A percentile compares a stretch with the other conserved stretches of the same genome.
These are phyloP conservation scores for Metacarcinus magister DNA, from an alignment of 2,888 invertebrate species.

Conservation along the genomic window DNA sequence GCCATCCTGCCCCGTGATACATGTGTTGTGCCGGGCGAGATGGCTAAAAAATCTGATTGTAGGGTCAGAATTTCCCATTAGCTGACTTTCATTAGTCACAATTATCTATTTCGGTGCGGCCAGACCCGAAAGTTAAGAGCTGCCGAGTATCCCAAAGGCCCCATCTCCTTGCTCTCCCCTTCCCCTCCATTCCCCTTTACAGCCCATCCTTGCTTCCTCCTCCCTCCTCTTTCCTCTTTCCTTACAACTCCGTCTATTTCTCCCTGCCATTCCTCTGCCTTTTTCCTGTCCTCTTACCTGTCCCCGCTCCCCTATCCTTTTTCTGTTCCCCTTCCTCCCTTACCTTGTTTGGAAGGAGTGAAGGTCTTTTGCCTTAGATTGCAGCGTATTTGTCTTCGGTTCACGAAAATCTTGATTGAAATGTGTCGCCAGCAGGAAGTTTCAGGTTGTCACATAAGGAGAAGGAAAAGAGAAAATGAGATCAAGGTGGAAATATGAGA, in stretches of 20 bases:
- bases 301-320: not conserved
- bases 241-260: not conserved
- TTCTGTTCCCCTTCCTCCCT: not conserved
- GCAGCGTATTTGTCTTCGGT: not conserved
- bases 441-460: not conserved
- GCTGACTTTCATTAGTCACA: constrained; percentile 60
- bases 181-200: not conserved
- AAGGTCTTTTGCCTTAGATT: not conserved
- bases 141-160: not conserved
- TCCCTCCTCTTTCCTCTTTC: not conserved
- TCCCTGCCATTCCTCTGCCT: not conserved
- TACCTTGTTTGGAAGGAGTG: not conserved
- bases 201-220: not conserved
- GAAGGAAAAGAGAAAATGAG: not conserved
- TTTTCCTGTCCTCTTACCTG: not conserved
- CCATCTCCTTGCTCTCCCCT: not conserved
- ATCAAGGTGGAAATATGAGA: not conserved
- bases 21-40: constrained; percentile 53
- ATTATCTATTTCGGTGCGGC: constrained; percentile 47
- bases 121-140: constrained; percentile 22
- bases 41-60: constrained; percentile 62
- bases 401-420: not conserved
- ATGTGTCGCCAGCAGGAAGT: not conserved
- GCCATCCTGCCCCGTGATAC: constrained; percentile 15
- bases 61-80: constrained; percentile 62